Conservation (phyloP, 2,797 vertebrate species). For the Manis crassicaudata region DNA sequence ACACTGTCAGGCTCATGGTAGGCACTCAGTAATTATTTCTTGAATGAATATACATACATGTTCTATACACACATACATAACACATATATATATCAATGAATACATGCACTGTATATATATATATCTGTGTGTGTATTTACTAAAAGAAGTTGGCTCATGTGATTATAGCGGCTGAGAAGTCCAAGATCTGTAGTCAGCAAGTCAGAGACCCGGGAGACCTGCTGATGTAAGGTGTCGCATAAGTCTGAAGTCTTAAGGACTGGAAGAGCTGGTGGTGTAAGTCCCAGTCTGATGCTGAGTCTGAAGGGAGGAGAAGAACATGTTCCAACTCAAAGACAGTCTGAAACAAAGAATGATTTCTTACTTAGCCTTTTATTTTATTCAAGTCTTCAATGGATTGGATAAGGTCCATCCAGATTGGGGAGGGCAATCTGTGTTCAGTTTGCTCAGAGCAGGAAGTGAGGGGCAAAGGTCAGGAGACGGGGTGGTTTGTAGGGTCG, state of each 20-base stretch:
- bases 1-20: neutral
- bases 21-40: neutral
- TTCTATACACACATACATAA: too few relatives aligned
- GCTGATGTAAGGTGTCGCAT: neutral
- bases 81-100: too few relatives aligned
- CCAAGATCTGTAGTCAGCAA: neutral
- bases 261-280: neutral
- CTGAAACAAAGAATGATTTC: neutral
- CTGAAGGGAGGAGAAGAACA: neutral
- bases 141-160: neutral
- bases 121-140: neutral
- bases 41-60: neutral
- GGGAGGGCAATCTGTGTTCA: neutral
- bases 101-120: too few relatives aligned
- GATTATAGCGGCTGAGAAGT: neutral
- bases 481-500: neutral
- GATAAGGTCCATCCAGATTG: neutral
- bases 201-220: neutral
- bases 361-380: neutral
- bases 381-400: neutral
- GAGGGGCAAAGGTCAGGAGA: neutral
- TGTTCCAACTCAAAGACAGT: neutral
- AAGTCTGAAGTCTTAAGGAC: neutral
- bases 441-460: neutral
- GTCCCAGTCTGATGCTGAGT: neutral